Evolutionary conservation across 2,888 invertebrate genomes (phyloP), one percentile per base, ranked within the genome.

Genomic region (Orgyia antiqua): DNA sequence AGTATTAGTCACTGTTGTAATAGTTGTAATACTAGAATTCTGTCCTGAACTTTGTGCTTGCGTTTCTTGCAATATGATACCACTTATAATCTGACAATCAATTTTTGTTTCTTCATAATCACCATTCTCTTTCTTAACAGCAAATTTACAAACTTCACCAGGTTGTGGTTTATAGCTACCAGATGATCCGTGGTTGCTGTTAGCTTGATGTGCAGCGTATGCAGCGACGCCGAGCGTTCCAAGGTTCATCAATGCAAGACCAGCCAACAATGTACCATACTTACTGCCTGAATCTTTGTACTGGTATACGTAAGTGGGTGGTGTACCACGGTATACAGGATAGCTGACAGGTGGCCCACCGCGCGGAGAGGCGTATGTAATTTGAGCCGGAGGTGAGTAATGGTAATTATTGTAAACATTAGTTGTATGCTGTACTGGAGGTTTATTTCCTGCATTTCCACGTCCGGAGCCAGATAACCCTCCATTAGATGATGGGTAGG

Each of bases 91-190:
- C 33, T 76, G 66, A 39, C 83, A 83, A 37, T 80, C 73, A 33
- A 83, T 83, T 65, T 40, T 76, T 1, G 83, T 82, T 53, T 80
- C 79, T 42, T 83, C 80, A 32, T 77, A 79, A 30, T 78, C 78
- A 1, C 80, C 79, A 35, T 80, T 82, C 17, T 73, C 74, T 57
- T 74, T 80, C 39, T 58, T 74, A 12, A 83, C 36, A 10, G 71
- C 83, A 33, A 83, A 79, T 56, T 77, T 80, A 42, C 83, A 83
- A 7, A 75, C 45, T 59, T 83, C 82, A 5, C 79, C 80, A 0
- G 73, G 68, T 36, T 68, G 55, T 0, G 75, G 36, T 31, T 58
- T 71, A 44, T 82, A 79, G 13, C 37, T 17, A 17, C 41, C 29
- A 15, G 40, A 24, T 13, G 43, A 29, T 4, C 55, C 53, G 10